These are phyloP conservation scores for Phragmatobia fuliginosa DNA, from an alignment of 2,888 invertebrate genomes.

Conservation along the genomic window DNA sequence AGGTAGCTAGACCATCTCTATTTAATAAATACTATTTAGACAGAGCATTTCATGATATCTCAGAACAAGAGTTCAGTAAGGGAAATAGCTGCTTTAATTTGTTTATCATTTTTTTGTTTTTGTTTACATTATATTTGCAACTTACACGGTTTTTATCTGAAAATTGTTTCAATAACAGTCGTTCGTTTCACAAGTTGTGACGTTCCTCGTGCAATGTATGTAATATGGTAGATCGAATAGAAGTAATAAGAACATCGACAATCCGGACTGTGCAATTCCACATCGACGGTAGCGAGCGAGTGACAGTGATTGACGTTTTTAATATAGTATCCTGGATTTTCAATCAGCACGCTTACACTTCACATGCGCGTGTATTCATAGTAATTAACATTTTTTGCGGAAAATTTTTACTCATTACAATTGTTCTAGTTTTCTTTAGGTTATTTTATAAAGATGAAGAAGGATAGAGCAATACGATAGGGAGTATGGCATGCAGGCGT, in stretches of 20 bases:
- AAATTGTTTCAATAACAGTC: constrained; percentile 30
- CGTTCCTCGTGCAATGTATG: constrained; percentile 16
- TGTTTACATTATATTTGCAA: too few relatives aligned
- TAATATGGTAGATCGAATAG: constrained; percentile 21
- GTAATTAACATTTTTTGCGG: constrained; percentile 17
- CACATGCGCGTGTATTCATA: constrained; percentile 34
- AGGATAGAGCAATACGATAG: too few relatives aligned
- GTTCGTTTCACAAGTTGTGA: constrained; percentile 26
- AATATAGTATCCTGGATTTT: constrained; percentile 53
- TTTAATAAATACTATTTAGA: too few relatives aligned
- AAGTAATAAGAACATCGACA: constrained; percentile 33
- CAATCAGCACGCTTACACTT: constrained; percentile 42
- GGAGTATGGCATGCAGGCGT: too few relatives aligned
- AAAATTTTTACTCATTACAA: too few relatives aligned
- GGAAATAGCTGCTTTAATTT: too few relatives aligned
- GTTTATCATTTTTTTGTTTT: too few relatives aligned
- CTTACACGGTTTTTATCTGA: constrained; percentile 35
- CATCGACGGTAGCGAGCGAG: constrained; percentile 26
- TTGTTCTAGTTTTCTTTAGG: constrained; percentile 15
- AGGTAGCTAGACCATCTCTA: too few relatives aligned
- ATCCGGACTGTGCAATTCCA: constrained; percentile 32
- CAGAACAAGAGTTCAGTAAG: too few relatives aligned
- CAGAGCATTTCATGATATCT: too few relatives aligned
- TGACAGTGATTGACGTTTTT: constrained; percentile 57
- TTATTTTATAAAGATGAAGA: too few relatives aligned